These are phyloP conservation scores for Colaptes auratus DNA, from an alignment of 2,113 vertebrate genomes.

Conservation along the genomic window DNA sequence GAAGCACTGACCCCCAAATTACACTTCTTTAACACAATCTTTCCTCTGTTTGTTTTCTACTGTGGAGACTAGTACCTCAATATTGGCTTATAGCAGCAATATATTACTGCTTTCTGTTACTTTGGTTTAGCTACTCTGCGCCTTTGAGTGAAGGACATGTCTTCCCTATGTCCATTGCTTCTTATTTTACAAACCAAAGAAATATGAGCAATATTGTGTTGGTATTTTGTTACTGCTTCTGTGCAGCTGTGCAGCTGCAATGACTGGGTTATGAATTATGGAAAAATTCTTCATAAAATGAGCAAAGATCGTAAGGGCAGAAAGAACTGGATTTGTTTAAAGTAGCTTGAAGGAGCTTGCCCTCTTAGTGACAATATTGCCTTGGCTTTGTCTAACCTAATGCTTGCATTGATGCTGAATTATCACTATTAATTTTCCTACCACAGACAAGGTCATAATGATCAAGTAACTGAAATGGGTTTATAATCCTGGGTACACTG, in stretches of 20 bases:
- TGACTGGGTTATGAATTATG: background rate
- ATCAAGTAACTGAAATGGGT: background rate
- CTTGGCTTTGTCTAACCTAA: background rate
- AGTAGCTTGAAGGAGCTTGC: background rate
- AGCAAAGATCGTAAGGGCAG: background rate
- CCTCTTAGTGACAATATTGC: background rate
- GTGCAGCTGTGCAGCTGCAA: background rate
- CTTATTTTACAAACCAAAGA: background rate
- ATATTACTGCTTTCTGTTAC: background rate
- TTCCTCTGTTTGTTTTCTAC: fast-evolving
- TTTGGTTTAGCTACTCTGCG: background rate
- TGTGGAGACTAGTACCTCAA: background rate
- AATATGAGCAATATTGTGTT: background rate
- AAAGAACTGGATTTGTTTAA: background rate
- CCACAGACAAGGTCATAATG: background rate
- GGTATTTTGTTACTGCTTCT: background rate
- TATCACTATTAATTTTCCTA: background rate
- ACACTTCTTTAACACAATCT: background rate
- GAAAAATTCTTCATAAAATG: background rate
- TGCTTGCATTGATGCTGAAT: background rate
- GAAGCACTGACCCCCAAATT: background rate
- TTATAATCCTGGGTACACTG: background rate
- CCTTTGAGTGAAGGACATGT: background rate
- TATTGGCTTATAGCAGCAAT: background rate
- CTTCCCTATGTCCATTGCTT: background rate